A percentile compares a stretch with the other conserved stretches of the same genome.
Evolutionary conservation across 2,113 vertebrate genomes (phyloP).

Genomic region (Xyliphius kryptos): DNA sequence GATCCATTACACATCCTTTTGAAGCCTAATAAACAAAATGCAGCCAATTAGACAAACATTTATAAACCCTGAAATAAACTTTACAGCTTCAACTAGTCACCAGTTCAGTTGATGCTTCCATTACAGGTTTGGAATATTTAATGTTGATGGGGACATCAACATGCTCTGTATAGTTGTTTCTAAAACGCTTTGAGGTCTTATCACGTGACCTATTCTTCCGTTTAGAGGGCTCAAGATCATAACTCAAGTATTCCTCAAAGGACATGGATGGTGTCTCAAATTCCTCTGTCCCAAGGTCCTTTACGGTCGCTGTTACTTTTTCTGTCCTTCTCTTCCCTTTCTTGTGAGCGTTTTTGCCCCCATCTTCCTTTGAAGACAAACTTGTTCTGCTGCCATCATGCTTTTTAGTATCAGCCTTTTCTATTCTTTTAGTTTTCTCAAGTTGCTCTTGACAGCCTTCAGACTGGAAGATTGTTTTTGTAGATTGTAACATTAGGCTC

Average conservation of each 20-base stretch:
- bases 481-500: conserved; percentile 24
- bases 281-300: conserved; percentile 27
- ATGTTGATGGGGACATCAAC: neutral
- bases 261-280: conserved; percentile 65
- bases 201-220: conserved; percentile 55
- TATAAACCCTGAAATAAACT: neutral
- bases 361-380: conserved; percentile 32
- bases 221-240: conserved; percentile 57
- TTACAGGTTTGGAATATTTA: conserved; percentile 15
- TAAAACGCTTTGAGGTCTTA: conserved; percentile 49
- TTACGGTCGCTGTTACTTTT: conserved; percentile 37
- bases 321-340: conserved; percentile 27
- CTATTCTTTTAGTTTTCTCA: neutral
- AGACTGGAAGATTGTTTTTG: conserved; percentile 11
- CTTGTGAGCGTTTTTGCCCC: no score
- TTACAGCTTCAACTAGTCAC: conserved; percentile 42
- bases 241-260: conserved; percentile 78
- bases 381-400: neutral
- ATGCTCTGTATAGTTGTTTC: conserved; percentile 27
- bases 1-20: conserved; percentile 61
- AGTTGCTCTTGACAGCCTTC: conserved; percentile 2
- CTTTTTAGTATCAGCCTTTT: neutral
- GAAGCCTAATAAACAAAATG: conserved; percentile 46
- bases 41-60: neutral
- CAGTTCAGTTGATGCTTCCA: conserved; percentile 44